These are phyloP conservation scores for Actenoides lindsayi DNA, from an alignment of 2,113 vertebrate genomes.

Conservation along the genomic window DNA sequence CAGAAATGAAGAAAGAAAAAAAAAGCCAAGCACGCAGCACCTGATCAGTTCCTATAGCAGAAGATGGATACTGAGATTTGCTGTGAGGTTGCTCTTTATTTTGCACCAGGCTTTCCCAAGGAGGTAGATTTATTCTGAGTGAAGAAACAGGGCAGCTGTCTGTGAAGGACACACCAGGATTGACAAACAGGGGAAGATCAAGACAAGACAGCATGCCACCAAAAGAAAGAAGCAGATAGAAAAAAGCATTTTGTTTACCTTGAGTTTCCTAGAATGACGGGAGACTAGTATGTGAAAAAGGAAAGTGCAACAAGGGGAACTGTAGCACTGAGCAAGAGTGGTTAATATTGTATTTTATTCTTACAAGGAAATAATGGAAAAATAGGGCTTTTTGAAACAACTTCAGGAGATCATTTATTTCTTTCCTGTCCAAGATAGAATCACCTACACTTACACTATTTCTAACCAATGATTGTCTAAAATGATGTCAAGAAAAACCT, in stretches of 20 bases:
- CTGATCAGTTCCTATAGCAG: neutral
- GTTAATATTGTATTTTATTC: neutral
- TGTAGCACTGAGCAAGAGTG: neutral
- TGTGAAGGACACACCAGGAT: neutral
- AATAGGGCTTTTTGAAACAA: neutral
- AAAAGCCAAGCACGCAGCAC: neutral
- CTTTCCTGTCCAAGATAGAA: neutral
- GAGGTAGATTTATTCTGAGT: neutral
- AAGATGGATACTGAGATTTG: accelerated
- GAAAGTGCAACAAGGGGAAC: neutral
- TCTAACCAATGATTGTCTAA: neutral
- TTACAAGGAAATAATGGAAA: neutral
- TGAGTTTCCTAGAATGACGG: neutral
- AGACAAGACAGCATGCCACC: neutral
- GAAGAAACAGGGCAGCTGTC: neutral
- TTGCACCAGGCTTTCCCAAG: neutral
- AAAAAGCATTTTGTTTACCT: neutral
- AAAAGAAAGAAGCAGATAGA: neutral
- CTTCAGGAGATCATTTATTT: neutral
- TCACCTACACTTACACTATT: neutral
- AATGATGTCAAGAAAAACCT: neutral
- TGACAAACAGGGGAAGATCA: neutral
- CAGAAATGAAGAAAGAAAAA: neutral
- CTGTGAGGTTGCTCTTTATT: neutral
- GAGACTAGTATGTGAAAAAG: neutral